Conservation (phyloP, 2,113 vertebrate genomes). For the Aplodontia rufa region DNA sequence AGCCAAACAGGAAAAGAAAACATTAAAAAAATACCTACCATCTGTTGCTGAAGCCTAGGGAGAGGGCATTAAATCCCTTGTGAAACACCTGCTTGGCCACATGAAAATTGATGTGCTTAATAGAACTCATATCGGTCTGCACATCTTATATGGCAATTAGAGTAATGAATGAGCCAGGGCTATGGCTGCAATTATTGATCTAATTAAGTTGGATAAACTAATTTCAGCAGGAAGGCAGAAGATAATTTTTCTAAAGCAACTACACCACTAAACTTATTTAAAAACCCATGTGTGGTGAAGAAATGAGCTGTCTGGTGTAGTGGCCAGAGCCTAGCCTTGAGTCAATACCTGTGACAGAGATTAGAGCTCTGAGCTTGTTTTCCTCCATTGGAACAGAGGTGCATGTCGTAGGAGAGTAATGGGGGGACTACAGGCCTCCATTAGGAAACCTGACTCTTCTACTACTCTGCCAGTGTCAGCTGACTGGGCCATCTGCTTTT, state of each 20-base stretch:
- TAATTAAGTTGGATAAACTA: conserved; percentile 67
- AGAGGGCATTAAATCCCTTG: conserved; percentile 71
- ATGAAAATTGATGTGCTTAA: conserved; percentile 73
- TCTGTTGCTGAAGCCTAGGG: conserved; percentile 69
- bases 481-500: background rate
- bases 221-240: conserved; percentile 67
- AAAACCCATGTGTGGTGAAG: conserved; percentile 17
- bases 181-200: conserved; percentile 58
- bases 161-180: conserved; percentile 65
- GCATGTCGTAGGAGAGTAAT: too few species aligned
- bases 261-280: conserved; percentile 56
- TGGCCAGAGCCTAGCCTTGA: background rate
- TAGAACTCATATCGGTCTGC: conserved; percentile 65
- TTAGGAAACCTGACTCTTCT: background rate
- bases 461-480: background rate
- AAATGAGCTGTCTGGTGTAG: background rate
- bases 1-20: conserved; percentile 69
- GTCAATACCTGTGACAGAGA: background rate
- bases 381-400: background rate
- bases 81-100: conserved; percentile 77
- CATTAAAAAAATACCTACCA: conserved; percentile 55
- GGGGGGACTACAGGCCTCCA: background rate
- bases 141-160: conserved; percentile 73
- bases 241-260: conserved; percentile 64
- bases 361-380: background rate